Conservation (phyloP, 2,113 vertebrate genomes). For the Phalacrocorax carbo region DNA sequence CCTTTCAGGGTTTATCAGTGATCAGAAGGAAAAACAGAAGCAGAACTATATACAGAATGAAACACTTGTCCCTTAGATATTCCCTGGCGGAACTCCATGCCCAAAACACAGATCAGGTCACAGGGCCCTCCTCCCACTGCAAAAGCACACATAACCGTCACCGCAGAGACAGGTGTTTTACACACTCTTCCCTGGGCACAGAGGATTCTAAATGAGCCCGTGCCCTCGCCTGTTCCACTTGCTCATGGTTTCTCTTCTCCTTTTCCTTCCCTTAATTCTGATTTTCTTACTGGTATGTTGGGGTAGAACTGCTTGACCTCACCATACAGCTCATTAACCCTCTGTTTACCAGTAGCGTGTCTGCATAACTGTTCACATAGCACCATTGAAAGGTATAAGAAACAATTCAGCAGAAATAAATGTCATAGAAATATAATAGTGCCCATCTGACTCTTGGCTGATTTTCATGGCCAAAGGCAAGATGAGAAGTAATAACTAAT, state of each 20-base stretch:
- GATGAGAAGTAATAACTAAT: constrained; percentile 18
- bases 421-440: not conserved
- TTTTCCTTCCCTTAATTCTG: not conserved
- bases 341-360: not conserved
- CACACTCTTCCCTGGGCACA: not conserved
- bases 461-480: constrained; percentile 30
- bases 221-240: not conserved
- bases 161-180: not conserved
- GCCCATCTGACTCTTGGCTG: not conserved
- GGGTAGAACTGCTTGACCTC: not conserved
- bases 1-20: not conserved
- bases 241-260: not conserved
- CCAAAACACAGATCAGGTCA: not conserved
- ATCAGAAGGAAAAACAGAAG: not conserved
- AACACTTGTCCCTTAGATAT: not conserved
- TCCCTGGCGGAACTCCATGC: not conserved
- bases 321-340: not conserved
- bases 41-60: not conserved
- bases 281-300: not conserved
- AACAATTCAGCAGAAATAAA: not conserved
- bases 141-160: not conserved
- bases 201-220: not conserved
- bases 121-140: not conserved
- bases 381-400: not conserved
- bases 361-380: not conserved